These are phyloP conservation scores for Agonopterix heracliana DNA, from an alignment of 2,888 invertebrate genomes.

Conservation along the genomic window DNA sequence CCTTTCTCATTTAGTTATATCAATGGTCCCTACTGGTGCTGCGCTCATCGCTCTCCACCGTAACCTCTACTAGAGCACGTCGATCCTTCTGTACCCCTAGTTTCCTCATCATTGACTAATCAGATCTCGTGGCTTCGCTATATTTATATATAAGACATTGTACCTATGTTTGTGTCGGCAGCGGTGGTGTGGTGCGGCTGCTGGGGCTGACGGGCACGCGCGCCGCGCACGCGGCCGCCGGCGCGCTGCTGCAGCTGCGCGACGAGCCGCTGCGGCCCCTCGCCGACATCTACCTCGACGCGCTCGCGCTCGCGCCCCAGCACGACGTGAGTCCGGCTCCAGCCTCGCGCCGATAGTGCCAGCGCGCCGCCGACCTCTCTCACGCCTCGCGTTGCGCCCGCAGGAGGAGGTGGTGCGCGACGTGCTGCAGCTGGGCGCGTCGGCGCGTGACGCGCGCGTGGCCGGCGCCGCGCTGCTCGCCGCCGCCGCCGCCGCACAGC, in stretches of 20 bases:
- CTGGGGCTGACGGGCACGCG: constrained; percentile 36
- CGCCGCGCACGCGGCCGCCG: constrained; percentile 31
- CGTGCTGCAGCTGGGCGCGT: constrained; percentile 26
- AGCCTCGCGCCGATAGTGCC: not conserved
- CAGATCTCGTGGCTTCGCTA: too few species aligned
- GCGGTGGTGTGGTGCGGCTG: constrained; percentile 25
- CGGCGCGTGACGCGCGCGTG: constrained; percentile 22
- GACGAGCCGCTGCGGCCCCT: constrained; percentile 5
- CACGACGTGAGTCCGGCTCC: constrained; percentile 1
- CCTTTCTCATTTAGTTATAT: too few species aligned
- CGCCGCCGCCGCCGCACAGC: constrained; percentile 15
- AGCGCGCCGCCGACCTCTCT: constrained; percentile 1
- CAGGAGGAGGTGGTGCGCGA: constrained; percentile 24
- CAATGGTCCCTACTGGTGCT: too few species aligned
- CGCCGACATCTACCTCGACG: constrained; percentile 16
- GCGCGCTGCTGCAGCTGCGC: constrained; percentile 31
- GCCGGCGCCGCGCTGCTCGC: constrained; percentile 27
- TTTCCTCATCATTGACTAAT: too few species aligned
- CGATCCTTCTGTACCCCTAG: too few species aligned
- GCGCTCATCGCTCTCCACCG: too few species aligned
- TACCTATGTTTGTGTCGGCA: constrained; percentile 2
- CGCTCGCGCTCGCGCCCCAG: constrained; percentile 16
- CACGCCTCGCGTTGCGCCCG: not conserved
- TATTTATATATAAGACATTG: too few species aligned
- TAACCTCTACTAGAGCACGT: too few species aligned